Percentiles rank a stretch among this genome's conserved stretches.
Evolutionary conservation across 2,113 vertebrate species (phyloP).

Genomic region (Archilochus colubris): DNA sequence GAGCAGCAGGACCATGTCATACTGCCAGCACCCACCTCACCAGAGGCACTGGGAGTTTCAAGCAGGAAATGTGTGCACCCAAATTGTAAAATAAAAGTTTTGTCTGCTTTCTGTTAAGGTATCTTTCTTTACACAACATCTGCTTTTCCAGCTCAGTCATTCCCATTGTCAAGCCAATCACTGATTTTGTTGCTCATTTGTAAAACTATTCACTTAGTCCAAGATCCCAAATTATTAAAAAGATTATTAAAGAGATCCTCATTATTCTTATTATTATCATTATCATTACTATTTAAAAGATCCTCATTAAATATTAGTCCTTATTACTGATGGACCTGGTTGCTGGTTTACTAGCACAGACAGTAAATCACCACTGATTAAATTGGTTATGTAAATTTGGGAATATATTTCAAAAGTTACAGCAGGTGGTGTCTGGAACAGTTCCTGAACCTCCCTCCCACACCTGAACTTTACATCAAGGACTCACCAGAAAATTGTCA

Average conservation of each 20-base stretch:
- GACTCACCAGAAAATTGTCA: background rate
- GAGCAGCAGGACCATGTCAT: background rate
- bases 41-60: background rate
- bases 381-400: background rate
- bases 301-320: background rate
- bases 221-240: background rate
- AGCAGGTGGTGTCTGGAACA: background rate
- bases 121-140: background rate
- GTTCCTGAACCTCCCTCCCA: background rate
- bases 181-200: background rate
- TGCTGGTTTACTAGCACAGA: background rate
- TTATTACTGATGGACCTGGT: background rate
- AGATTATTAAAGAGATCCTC: no score
- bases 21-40: background rate
- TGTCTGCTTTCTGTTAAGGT: background rate
- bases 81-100: background rate
- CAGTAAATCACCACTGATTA: background rate
- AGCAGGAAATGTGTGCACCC: background rate
- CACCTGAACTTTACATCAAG: background rate
- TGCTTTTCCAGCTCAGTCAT: background rate
- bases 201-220: background rate
- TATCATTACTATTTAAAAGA: background rate
- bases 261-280: no score
- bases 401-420: background rate
- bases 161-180: background rate